phyloP scores from a whole-genome alignment of 2,113 vertebrate species.

The Odontophorus gujanensis region DNA sequence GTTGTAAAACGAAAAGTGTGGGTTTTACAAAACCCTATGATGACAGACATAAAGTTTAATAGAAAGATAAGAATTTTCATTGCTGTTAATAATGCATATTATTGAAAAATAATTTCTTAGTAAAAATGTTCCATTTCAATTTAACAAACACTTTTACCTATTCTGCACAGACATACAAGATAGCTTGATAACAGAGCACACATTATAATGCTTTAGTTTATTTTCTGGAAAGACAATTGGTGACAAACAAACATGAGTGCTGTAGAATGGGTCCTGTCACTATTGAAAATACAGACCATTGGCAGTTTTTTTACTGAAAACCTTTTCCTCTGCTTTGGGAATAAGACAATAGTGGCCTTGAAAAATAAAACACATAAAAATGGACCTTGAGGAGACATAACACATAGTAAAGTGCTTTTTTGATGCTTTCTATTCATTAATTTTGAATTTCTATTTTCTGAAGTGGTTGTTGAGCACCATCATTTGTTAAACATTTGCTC shows the following conservation, averaged over 20 bases:
- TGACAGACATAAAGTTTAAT: not conserved
- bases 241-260: not conserved
- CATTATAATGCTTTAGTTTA: not conserved
- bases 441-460: conserved; percentile 60
- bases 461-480: conserved; percentile 48
- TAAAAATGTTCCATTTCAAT: not conserved
- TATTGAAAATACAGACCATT: not conserved
- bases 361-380: not conserved
- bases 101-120: not conserved
- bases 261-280: not conserved
- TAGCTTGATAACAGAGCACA: not conserved
- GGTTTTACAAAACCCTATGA: not conserved
- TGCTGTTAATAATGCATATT: not conserved
- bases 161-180: not conserved
- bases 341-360: not conserved
- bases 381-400: not conserved
- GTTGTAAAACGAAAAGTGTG: not conserved
- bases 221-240: not conserved
- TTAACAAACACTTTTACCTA: not conserved
- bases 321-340: not conserved
- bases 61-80: not conserved
- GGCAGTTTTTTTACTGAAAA: not conserved
- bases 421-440: conserved; percentile 51
- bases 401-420: not conserved
- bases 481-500: conserved; percentile 59